These are phyloP conservation scores for Phenganax marumi DNA, from an alignment of 92 coral and sea anemone species.

Conservation along the genomic window DNA sequence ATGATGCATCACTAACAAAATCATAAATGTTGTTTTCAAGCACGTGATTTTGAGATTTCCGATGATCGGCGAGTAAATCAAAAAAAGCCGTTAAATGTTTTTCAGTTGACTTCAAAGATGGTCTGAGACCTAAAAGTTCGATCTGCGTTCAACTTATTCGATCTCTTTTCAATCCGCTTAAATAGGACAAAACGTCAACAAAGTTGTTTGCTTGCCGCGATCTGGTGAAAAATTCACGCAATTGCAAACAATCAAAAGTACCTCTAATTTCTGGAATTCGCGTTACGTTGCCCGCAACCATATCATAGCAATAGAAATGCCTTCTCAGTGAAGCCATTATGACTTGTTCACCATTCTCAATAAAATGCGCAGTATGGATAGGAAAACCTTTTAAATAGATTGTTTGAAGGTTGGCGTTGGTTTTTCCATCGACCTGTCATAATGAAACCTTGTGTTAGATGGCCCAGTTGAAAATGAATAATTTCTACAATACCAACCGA, in stretches of 20 bases:
- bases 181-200: too few relatives aligned
- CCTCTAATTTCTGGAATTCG: constrained; percentile 92
- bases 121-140: too few relatives aligned
- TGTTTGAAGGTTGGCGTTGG: constrained; percentile 88
- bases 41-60: too few relatives aligned
- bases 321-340: constrained; percentile 77
- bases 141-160: too few relatives aligned
- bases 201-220: background rate
- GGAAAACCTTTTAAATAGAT: constrained; percentile 78
- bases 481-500: too few relatives aligned
- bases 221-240: background rate
- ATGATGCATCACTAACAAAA: too few relatives aligned
- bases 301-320: constrained; percentile 85
- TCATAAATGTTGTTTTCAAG: too few relatives aligned
- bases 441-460: background rate
- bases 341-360: constrained; percentile 87
- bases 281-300: constrained; percentile 83
- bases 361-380: constrained; percentile 85
- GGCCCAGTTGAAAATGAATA: background rate
- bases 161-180: too few relatives aligned
- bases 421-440: constrained; percentile 87
- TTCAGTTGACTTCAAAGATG: too few relatives aligned
- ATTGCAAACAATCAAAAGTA: constrained; percentile 18
- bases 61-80: too few relatives aligned
- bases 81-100: too few relatives aligned